Conservation (phyloP, 2,797 vertebrate species). For the Balearica regulorum region DNA sequence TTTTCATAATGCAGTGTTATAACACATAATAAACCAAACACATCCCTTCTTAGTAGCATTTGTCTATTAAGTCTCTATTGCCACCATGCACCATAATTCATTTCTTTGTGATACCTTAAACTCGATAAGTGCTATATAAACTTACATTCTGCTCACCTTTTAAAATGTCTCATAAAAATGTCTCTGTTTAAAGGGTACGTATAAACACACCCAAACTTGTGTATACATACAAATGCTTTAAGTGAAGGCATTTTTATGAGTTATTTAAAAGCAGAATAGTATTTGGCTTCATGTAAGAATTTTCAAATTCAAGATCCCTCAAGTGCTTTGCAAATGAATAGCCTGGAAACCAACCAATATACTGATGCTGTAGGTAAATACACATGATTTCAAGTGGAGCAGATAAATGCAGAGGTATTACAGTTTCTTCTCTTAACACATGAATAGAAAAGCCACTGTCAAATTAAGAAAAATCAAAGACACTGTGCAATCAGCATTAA, state of each 20-base stretch:
- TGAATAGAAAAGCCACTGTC: background rate
- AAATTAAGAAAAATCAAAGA: background rate
- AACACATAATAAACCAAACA: background rate
- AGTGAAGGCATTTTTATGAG: background rate
- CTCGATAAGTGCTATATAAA: background rate
- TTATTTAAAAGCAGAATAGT: background rate
- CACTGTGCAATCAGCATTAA: background rate
- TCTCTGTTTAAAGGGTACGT: background rate
- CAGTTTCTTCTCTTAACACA: background rate
- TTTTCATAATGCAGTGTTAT: background rate
- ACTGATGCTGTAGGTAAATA: background rate
- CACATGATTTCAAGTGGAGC: background rate
- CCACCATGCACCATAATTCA: background rate
- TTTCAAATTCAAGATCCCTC: background rate
- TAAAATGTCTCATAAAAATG: background rate
- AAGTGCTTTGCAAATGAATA: slow-evolving; percentile 7
- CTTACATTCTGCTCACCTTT: background rate
- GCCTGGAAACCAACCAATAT: background rate
- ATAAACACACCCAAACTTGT: background rate
- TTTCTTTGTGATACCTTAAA: background rate
- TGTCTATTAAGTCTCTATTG: background rate
- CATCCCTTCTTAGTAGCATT: background rate
- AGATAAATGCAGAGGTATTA: background rate
- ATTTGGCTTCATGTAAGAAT: background rate
- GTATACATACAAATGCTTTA: background rate